Base-by-base conservation (phyloP, 2,113 vertebrate genomes). In the Suncus etruscus region DNA sequence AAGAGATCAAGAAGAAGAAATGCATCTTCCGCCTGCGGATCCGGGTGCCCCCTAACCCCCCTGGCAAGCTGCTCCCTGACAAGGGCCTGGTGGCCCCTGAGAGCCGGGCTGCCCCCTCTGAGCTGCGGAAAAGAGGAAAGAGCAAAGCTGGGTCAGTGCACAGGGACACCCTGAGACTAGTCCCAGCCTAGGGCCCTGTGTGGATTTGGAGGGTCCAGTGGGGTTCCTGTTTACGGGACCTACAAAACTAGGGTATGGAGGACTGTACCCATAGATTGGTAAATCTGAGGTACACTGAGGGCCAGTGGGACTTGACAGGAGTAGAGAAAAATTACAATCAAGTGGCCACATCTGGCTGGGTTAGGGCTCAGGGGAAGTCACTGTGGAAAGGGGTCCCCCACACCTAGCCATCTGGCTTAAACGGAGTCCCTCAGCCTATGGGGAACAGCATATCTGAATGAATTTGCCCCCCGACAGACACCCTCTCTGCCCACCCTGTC, bases 1-100 rank as follows among this genome's bases (percentile, higher is more conserved):
- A 99, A 86, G 99, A 99, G 96, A 99, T 99, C 8, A 99, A 99
- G 76, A 99, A 99, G 97, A 99, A 99, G 97, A 99, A 99, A 93
- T 99, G 99, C 96, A 99, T 99, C 94, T 99, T 99, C 77, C 98
- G 99, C n/a, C 97, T 99, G 93, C 97, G 99, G 48, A 98, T 98
- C 32, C 97, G 99, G 0, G 99, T 99, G 7, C 99, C 99, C 0
- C 99, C 99, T 0, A 98, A 98, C 94, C 99, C 99, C 1, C 98
- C 99, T 0, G 98, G 97, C 77, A 99, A 99, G 66, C 98, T 99
- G 32, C 97, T 99, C 84, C 99, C 99, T 0, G 99, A 99, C 83
- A 99, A 98, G 11, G 87, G 96, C 50, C 97, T 97, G 2, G 95
- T 96, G 3, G 74, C 81, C 6, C 90, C 61, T 0, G 98, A 99